Evolutionary conservation across 2,888 invertebrate genomes (phyloP), one percentile per base, ranked within the genome.

Genomic region (Metalampra italica): DNA sequence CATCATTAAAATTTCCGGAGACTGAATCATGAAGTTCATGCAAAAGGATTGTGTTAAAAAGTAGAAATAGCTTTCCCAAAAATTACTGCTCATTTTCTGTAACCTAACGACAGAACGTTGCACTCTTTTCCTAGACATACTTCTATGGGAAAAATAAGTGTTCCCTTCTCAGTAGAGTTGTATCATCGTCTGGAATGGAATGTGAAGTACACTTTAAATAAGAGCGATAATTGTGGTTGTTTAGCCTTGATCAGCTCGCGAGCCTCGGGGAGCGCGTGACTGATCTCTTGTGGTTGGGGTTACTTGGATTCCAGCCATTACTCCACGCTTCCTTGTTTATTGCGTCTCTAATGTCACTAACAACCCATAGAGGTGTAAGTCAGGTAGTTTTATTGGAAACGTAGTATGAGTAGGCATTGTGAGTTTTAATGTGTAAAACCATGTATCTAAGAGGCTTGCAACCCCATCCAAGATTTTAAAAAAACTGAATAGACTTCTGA

Each of bases 321-420:
- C 55, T 51, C 47, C 57, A 52, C 51, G 60, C 57, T 71, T 70
- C 63, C 67, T 64, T 62, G 67, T 66, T 64, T 63, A 60, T 56
- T 3, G n/a, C 36, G n/a, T 7, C 36, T 36, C 57, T 56, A 54
- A 54, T 53, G 54, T 53, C 51, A 22, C 3, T 22, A 22, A 22
- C 22, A 22, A 5, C 22, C 22, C 22, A 22, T 22, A n/a, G n/a
- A n/a, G n/a, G n/a, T n/a, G n/a, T n/a, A n/a, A n/a, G n/a, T n/a
- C n/a, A n/a, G n/a, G n/a, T n/a, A 22, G 22, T 22, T 22, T 22
- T 22, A 5, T 22, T 22, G 22, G 22, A 22, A 3, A 22, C 5
- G 22, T 22, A 22, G 22, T 22, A 22, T 2, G 22, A 3, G 5
- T 22, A 22, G 22, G 22, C 22, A n/a, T n/a, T n/a, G n/a, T n/a